A percentile compares a stretch with the other conserved stretches of the same genome.
Conservation (phyloP, 2,113 vertebrate species). For the Gopherus evgoodei region DNA sequence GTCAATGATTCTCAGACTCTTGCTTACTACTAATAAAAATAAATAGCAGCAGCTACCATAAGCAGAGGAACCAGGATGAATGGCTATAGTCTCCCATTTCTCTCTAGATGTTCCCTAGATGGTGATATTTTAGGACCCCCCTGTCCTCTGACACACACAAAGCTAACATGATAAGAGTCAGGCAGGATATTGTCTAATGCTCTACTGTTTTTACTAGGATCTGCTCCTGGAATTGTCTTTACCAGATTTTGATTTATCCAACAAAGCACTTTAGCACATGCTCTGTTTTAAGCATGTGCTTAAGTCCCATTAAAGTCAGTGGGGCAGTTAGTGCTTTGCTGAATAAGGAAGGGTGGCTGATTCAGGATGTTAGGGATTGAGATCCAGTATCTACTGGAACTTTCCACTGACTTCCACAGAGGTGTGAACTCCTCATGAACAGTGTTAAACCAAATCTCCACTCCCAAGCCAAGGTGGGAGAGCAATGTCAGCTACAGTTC, state of each 20-base stretch:
- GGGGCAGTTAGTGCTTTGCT: neutral
- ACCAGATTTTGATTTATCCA: neutral
- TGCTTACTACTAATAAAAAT: neutral
- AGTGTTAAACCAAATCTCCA: neutral
- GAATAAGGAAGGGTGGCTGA: neutral
- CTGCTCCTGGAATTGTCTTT: neutral
- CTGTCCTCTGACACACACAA: neutral
- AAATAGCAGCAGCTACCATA: neutral
- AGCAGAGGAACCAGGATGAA: neutral
- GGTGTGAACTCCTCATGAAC: neutral
- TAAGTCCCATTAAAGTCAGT: neutral
- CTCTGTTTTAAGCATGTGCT: neutral
- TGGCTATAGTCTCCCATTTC: neutral
- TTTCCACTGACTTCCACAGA: neutral
- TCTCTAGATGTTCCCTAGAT: neutral
- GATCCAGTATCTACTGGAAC: neutral
- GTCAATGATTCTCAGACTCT: neutral
- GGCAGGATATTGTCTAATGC: neutral
- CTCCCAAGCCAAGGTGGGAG: neutral
- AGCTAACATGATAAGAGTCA: neutral
- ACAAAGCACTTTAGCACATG: neutral
- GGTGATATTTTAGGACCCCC: neutral
- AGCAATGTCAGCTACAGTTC: neutral
- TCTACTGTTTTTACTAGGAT: neutral
- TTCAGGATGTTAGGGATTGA: accelerated